Conservation (phyloP, 1,140 invertebrate species). For the Drosophila bipectinata region DNA sequence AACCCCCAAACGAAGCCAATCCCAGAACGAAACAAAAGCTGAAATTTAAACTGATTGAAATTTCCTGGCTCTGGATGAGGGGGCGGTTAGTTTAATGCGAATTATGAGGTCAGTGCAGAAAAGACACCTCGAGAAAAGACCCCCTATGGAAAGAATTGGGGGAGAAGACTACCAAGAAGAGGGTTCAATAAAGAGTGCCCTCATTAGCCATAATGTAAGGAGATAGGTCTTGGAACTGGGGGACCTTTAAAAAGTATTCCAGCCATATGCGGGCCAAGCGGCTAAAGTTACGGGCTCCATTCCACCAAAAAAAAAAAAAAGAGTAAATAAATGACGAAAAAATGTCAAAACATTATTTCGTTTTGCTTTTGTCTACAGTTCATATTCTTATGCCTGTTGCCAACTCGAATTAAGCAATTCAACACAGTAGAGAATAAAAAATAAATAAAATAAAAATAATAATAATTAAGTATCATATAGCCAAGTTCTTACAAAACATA, state of each 20-base stretch:
- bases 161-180: slow-evolving; percentile 13
- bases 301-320: slow-evolving; percentile 26
- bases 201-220: slow-evolving; percentile 70
- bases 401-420: slow-evolving; percentile 3
- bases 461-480: not conserved
- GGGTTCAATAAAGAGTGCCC: slow-evolving; percentile 44
- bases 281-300: slow-evolving; percentile 38
- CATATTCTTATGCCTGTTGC: not conserved
- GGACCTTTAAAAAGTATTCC: slow-evolving; percentile 3
- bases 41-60: slow-evolving; percentile 57
- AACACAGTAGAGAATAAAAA: not conserved
- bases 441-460: not conserved
- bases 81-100: slow-evolving; percentile 59
- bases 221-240: slow-evolving; percentile 48
- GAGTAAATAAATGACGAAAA: slow-evolving; percentile 20
- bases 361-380: slow-evolving; percentile 12
- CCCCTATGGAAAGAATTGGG: too few species aligned
- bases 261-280: slow-evolving; percentile 43
- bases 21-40: slow-evolving; percentile 12
- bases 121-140: slow-evolving; percentile 15
- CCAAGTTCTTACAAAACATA: not conserved
- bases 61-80: slow-evolving; percentile 57
- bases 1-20: slow-evolving; percentile 1
- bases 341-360: slow-evolving; percentile 33
- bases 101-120: slow-evolving; percentile 67